These are phyloP conservation scores for Pao palembangensis DNA, from an alignment of 2,113 vertebrate genomes.

Conservation along the genomic window DNA sequence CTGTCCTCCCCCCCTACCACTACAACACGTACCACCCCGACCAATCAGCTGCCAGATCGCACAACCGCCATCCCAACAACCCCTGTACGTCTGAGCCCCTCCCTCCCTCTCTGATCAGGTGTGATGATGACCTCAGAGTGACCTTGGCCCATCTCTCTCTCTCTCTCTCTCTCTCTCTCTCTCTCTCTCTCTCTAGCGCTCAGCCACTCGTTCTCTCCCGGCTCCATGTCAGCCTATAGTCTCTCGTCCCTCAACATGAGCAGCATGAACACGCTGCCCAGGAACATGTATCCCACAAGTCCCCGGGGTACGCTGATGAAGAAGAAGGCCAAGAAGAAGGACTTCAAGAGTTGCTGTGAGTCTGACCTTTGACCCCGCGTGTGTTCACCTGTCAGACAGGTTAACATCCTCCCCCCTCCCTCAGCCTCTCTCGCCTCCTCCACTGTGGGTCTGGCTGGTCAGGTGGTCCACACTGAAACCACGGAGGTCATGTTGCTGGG, in stretches of 20 bases:
- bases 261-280: slow-evolving; percentile 92
- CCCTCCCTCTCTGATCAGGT: slow-evolving; percentile 4
- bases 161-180: slow-evolving; percentile 2
- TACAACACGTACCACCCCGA: slow-evolving; percentile 87
- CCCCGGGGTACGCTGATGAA: slow-evolving; percentile 94
- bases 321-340: slow-evolving; percentile 95
- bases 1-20: slow-evolving; percentile 83
- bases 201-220: slow-evolving; percentile 94
- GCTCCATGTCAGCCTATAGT: slow-evolving; percentile 98
- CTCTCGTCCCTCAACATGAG: slow-evolving; percentile 97
- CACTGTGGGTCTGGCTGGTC: slow-evolving; percentile 92
- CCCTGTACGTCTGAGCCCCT: slow-evolving; percentile 50
- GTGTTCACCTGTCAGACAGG: neutral
- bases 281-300: slow-evolving; percentile 95
- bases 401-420: neutral
- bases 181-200: slow-evolving; percentile 73
- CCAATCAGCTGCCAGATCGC: slow-evolving; percentile 63
- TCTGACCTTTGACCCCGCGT: slow-evolving; percentile 28
- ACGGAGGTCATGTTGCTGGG: slow-evolving; percentile 89
- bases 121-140: neutral
- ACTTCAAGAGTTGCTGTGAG: slow-evolving; percentile 98
- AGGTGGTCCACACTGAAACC: slow-evolving; percentile 97
- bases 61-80: slow-evolving; percentile 68
- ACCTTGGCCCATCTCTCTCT: neutral
- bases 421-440: slow-evolving; percentile 96